Evolutionary conservation across 2,888 invertebrate genomes (phyloP), one percentile per base, ranked within the genome.

Genomic region (Frankliniella intonsa): DNA sequence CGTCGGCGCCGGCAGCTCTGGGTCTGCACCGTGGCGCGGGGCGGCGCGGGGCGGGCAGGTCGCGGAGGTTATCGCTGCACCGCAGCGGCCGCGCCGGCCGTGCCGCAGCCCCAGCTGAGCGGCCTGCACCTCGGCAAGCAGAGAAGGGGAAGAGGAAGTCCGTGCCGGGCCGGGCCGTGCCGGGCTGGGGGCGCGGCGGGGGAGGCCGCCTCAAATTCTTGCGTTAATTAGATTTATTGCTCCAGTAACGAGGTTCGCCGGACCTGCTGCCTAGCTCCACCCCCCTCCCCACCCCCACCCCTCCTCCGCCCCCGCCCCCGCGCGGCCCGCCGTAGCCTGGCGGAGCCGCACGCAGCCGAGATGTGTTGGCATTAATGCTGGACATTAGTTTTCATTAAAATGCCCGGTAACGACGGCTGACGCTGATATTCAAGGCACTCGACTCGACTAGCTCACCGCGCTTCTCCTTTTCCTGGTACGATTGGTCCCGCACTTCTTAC

Each of bases 181-280:
- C 7, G 17, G 62, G 62, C 14, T 14, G n/a, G 55, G 19, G 14
- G 62, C 62, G 62, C 12, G 62, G 62, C 8, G 62, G 55, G 55
- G 55, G 69, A 12, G 12, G 69, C 69, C 69, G 69, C 69, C 69
- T 76, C 69, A 76, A 76, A 76, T 76, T 76, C 69, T 76, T 76
- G 69, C 69, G 69, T 76, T 76, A 76, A 76, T 76, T 76, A 76
- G 69, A 76, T 76, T 76, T 76, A 76, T 76, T 76, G 69, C 69
- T 22, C 5, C 12, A 10, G 69, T 76, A 76, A 76, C 69, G 69
- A 76, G 69, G 25, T 22, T 76, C 22, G 69, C 69, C 25, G 69
- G 69, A 76, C 69, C 69, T 76, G 69, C 69, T 76, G 25, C 69
- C 69, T 76, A 25, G 69, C 25, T 69, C 69, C n/a, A 11, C 22